Evolutionary conservation across 2,797 vertebrate genomes (phyloP).

Genomic region (Gallinago solitaria): DNA sequence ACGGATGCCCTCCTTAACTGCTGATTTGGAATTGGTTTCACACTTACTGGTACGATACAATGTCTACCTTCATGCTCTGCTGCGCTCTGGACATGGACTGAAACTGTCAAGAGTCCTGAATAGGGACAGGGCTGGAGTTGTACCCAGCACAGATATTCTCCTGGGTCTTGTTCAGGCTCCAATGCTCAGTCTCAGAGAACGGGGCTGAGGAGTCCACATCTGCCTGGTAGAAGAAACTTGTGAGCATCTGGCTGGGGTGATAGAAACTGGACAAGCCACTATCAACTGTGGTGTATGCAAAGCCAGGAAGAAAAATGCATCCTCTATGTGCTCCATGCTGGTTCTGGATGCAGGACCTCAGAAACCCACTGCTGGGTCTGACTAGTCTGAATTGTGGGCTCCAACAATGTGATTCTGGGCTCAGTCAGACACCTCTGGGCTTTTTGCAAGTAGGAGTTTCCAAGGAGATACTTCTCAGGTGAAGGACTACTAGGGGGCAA

Average conservation of each 20-base stretch:
- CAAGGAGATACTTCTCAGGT: neutral
- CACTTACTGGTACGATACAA: neutral
- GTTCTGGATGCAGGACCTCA: neutral
- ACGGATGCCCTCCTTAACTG: neutral
- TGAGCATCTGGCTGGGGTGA: accelerated
- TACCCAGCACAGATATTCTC: neutral
- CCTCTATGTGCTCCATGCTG: neutral
- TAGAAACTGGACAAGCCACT: neutral
- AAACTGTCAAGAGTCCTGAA: neutral
- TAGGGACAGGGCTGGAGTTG: neutral
- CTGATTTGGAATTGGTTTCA: neutral
- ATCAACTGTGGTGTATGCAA: neutral
- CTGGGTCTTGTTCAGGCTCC: neutral
- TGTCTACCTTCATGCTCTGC: neutral
- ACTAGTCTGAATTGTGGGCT: neutral
- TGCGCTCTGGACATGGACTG: neutral
- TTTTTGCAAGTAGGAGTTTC: neutral
- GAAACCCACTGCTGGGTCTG: neutral
- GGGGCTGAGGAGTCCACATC: neutral
- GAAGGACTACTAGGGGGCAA: neutral
- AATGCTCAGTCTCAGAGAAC: neutral
- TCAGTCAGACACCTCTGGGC: neutral
- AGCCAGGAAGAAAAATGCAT: neutral
- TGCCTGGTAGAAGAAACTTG: neutral
- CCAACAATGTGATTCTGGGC: neutral